A percentile compares a stretch with the other conserved stretches of the same genome.
These are phyloP conservation scores for Pristiophorus japonicus DNA, from an alignment of 2,113 vertebrate species.

Conservation along the genomic window DNA sequence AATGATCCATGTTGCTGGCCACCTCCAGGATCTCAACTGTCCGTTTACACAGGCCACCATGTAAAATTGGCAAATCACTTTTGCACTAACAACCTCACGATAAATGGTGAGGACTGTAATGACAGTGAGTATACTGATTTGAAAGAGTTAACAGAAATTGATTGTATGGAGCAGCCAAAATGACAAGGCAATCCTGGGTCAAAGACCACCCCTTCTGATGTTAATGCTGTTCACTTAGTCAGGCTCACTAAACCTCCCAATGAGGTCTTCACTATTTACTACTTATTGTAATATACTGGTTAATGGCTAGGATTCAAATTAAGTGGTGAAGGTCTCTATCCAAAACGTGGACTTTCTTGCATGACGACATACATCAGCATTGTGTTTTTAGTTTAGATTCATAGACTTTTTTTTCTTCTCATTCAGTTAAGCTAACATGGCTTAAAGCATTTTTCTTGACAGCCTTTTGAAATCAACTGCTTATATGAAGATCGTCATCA, in stretches of 20 bases:
- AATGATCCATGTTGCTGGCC: no score
- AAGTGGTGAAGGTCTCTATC: neutral
- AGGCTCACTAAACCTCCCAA: neutral
- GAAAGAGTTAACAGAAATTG: neutral
- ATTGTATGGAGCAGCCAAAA: neutral
- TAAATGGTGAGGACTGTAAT: no score
- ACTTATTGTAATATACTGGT: neutral
- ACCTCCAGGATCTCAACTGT: no score
- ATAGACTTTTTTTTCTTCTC: neutral
- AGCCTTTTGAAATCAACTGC: neutral
- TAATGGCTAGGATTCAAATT: neutral
- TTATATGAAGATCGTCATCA: no score
- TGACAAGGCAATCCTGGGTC: neutral
- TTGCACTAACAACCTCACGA: no score
- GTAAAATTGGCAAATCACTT: no score
- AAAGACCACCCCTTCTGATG: neutral
- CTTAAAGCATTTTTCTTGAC: neutral
- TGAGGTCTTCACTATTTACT: neutral
- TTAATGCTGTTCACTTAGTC: neutral
- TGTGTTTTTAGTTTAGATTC: neutral
- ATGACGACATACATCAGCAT: neutral
- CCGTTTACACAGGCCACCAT: no score
- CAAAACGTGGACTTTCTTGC: neutral
- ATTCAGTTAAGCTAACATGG: neutral
- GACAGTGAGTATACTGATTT: no score